Conservation (phyloP, 2,888 invertebrate genomes). For the Stratiomys singularior region DNA sequence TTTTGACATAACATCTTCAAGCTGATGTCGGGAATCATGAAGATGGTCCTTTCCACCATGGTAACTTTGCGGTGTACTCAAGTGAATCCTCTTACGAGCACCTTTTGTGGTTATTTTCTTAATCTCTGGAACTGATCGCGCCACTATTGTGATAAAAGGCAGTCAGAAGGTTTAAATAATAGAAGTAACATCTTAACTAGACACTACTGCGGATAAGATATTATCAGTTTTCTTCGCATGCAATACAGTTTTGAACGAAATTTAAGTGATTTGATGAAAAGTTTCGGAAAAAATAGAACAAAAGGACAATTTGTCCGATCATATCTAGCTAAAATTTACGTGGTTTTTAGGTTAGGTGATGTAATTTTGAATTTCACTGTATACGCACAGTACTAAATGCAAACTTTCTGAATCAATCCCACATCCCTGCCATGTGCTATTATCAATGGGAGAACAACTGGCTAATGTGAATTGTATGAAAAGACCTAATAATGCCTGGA, state of each 20-base stretch:
- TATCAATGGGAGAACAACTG: slow-evolving; percentile 25
- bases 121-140: slow-evolving; percentile 44
- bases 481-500: slow-evolving; percentile 12
- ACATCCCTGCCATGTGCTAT: not conserved
- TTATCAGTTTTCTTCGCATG: not conserved
- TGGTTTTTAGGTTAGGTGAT: too few species aligned
- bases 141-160: slow-evolving; percentile 30
- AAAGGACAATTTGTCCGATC: too few species aligned
- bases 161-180: slow-evolving; percentile 10
- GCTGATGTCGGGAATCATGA: not conserved
- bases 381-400: too few species aligned
- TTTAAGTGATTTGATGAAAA: not conserved
- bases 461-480: slow-evolving; percentile 15
- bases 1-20: not conserved
- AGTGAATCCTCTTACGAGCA: slow-evolving; percentile 38
- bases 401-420: too few species aligned
- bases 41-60: not conserved
- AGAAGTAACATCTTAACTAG: slow-evolving; percentile 40
- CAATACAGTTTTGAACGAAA: not conserved
- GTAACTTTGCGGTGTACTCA: slow-evolving; percentile 31
- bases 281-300: not conserved
- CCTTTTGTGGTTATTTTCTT: slow-evolving; percentile 28
- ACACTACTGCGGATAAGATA: not conserved
- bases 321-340: too few species aligned
- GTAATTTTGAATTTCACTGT: too few species aligned